These are phyloP conservation scores for Drosophila pseudotakahashii DNA, from an alignment of 2,888 invertebrate species.

Conservation along the genomic window DNA sequence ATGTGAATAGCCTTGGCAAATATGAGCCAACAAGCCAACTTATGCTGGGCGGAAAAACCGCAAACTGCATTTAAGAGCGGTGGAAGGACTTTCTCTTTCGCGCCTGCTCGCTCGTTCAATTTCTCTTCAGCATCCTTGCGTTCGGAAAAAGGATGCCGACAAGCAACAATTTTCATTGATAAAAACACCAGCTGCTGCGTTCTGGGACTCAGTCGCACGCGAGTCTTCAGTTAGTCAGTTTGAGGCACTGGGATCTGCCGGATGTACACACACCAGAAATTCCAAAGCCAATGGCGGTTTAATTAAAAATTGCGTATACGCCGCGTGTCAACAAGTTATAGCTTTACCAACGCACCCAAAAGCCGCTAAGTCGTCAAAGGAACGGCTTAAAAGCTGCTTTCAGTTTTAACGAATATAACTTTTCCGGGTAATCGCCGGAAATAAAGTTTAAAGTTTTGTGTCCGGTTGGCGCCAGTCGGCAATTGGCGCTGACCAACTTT, in stretches of 20 bases:
- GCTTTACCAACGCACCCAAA: background rate
- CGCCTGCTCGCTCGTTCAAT: slow-evolving; percentile 13
- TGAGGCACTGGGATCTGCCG: slow-evolving; percentile 3
- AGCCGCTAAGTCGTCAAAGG: slow-evolving; percentile 29
- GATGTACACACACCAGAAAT: background rate
- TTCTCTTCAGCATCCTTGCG: slow-evolving; percentile 22
- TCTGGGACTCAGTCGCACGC: slow-evolving; percentile 69
- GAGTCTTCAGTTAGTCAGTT: slow-evolving; percentile 58
- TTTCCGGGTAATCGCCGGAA: slow-evolving; percentile 20
- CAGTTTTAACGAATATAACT: slow-evolving; percentile 5
- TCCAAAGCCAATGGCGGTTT: slow-evolving; percentile 9
- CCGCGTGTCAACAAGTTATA: slow-evolving; percentile 28
- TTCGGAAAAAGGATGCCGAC: slow-evolving; percentile 35
- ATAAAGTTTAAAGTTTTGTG: slow-evolving; percentile 17
- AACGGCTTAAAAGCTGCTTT: slow-evolving; percentile 12
- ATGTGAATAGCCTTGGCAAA: slow-evolving; percentile 34
- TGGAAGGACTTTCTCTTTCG: slow-evolving; percentile 18
- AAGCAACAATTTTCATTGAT: slow-evolving; percentile 75
- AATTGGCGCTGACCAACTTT: slow-evolving; percentile 46
- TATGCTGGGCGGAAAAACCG: slow-evolving; percentile 6
- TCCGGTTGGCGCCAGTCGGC: slow-evolving; percentile 58
- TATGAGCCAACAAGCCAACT: slow-evolving; percentile 30
- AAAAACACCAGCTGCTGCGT: slow-evolving; percentile 67
- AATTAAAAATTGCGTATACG: slow-evolving; percentile 43
- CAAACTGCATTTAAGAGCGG: slow-evolving; percentile 49